Conservation (phyloP, 2,113 vertebrate genomes). For the Macrotus californicus region DNA sequence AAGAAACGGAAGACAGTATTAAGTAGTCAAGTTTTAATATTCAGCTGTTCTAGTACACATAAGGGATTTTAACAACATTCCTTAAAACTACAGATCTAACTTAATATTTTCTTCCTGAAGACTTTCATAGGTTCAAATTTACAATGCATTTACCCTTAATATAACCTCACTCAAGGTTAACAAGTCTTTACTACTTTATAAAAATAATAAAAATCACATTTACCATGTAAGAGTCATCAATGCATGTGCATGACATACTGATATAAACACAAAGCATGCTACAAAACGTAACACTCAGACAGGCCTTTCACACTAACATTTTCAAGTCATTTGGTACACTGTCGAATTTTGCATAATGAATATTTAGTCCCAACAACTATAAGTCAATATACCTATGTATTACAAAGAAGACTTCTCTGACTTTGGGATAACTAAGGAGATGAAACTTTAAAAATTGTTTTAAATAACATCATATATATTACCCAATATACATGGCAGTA, state of each 20-base stretch:
- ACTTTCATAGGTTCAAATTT: background rate
- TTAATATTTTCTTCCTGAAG: background rate
- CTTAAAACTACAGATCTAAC: background rate
- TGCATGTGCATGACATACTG: background rate
- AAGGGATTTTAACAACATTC: background rate
- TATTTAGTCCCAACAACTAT: background rate
- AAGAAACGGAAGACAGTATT: background rate
- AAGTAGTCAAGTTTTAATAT: background rate
- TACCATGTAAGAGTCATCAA: slow-evolving; percentile 2
- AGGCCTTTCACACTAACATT: slow-evolving; percentile 76
- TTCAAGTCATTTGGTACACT: slow-evolving; percentile 54
- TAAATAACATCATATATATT: background rate
- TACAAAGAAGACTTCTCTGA: background rate
- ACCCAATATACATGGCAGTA: background rate
- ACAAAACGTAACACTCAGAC: slow-evolving; percentile 78
- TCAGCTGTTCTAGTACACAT: background rate
- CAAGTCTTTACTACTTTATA: background rate
- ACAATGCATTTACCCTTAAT: slow-evolving; percentile 34
- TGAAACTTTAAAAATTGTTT: background rate
- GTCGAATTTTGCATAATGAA: background rate
- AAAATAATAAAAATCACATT: background rate
- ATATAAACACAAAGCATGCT: slow-evolving; percentile 74
- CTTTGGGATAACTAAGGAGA: background rate
- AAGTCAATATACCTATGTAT: background rate
- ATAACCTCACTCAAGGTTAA: background rate